Evolutionary conservation across 2,888 invertebrate genomes (phyloP).

Genomic region (Parnassius orleans): DNA sequence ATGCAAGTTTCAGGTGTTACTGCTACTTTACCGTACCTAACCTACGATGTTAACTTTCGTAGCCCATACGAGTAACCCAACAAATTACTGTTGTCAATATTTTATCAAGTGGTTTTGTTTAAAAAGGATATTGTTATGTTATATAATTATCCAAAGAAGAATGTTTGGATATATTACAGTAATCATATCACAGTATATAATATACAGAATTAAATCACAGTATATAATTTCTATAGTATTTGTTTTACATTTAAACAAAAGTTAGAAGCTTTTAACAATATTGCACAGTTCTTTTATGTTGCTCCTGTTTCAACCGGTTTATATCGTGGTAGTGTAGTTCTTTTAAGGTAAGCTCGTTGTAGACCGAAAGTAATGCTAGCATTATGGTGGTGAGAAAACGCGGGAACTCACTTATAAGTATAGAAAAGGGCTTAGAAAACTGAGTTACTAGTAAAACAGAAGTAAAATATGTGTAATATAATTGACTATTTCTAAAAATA

Average conservation of each 20-base stretch:
- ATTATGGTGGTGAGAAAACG: conserved; percentile 27
- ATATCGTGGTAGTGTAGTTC: conserved; percentile 23
- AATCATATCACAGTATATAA: too few species aligned
- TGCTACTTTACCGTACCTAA: too few species aligned
- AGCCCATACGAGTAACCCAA: too few species aligned
- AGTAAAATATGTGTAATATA: too few species aligned
- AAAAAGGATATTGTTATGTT: background rate
- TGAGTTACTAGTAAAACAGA: background rate
- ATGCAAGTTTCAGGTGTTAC: too few species aligned
- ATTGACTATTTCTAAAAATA: too few species aligned
- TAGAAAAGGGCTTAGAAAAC: conserved; percentile 36
- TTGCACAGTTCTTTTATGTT: conserved; percentile 25
- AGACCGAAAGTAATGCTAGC: conserved; percentile 22
- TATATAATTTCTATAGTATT: background rate
- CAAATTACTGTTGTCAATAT: too few species aligned
- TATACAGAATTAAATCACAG: background rate
- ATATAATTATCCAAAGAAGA: too few species aligned
- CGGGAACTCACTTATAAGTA: conserved; percentile 31
- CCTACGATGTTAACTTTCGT: too few species aligned
- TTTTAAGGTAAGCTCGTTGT: conserved; percentile 29
- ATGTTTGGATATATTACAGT: too few species aligned
- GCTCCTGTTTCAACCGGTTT: conserved; percentile 27
- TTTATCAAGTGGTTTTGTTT: background rate
- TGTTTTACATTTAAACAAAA: conserved; percentile 4
- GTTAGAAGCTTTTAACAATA: conserved; percentile 23